A percentile compares a stretch with the other conserved stretches of the same genome.
Evolutionary conservation across 2,113 vertebrate species (phyloP).

Genomic region (Arvicanthis niloticus): DNA sequence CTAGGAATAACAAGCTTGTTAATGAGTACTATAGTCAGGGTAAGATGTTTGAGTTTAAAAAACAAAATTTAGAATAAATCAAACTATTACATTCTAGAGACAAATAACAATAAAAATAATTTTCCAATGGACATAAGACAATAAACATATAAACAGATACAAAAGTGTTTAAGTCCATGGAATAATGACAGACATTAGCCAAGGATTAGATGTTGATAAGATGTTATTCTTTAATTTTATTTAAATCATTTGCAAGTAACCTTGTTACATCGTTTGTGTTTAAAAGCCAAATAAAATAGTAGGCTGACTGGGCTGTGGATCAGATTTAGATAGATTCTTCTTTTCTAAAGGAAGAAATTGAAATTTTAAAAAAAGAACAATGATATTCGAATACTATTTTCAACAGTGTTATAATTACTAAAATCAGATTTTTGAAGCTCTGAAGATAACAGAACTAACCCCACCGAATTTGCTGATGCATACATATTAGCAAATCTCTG

Average conservation of each 20-base stretch:
- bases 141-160: not conserved
- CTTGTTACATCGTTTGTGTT: not conserved
- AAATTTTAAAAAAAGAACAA: not conserved
- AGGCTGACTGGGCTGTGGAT: not conserved
- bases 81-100: not conserved
- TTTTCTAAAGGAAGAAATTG: not conserved
- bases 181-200: not conserved
- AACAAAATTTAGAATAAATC: not conserved
- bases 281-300: not conserved
- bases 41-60: not conserved
- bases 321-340: not conserved
- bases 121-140: not conserved
- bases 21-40: not conserved
- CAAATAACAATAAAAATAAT: not conserved
- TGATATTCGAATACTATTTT: not conserved
- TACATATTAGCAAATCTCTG: not conserved
- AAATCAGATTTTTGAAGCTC: not conserved
- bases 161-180: not conserved
- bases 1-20: not conserved
- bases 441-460: not conserved
- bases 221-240: not conserved
- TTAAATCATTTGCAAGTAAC: slow-evolving; percentile 32
- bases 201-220: not conserved
- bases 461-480: not conserved
- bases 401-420: not conserved